Percentiles rank a stretch among this genome's conserved stretches.
phyloP scores from a whole-genome alignment of 1,140 invertebrate species.

The Drosophila baimaii region DNA sequence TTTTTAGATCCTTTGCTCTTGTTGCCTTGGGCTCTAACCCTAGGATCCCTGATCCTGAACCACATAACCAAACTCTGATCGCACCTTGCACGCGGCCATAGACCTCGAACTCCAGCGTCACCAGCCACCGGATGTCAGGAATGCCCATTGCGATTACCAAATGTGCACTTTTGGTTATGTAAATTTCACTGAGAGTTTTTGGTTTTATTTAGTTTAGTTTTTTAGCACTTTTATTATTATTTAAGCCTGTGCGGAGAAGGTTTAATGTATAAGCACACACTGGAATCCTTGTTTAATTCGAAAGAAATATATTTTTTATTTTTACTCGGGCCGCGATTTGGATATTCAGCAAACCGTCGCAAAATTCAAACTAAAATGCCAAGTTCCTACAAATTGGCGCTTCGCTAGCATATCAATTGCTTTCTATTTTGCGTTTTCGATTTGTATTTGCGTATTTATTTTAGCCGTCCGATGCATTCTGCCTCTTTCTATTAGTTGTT shows the following conservation, averaged over 20 bases:
- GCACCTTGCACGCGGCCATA: conserved; percentile 94
- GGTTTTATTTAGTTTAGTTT: conserved; percentile 25
- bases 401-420: conserved; percentile 74
- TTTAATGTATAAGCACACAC: neutral
- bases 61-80: neutral
- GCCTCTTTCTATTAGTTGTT: conserved; percentile 43
- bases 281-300: conserved; percentile 6
- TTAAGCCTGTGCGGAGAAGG: neutral
- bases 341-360: conserved; percentile 76
- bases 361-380: conserved; percentile 75
- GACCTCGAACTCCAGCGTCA: conserved; percentile 94
- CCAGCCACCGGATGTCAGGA: conserved; percentile 86
- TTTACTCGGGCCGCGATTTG: conserved; percentile 14
- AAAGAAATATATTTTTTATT: conserved; percentile 4
- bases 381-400: conserved; percentile 63
- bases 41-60: neutral
- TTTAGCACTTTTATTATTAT: neutral
- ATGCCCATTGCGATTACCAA: conserved; percentile 85
- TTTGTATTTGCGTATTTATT: conserved; percentile 78
- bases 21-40: neutral
- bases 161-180: conserved; percentile 28
- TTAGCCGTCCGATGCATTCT: conserved; percentile 54
- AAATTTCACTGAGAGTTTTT: conserved; percentile 6
- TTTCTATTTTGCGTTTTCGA: conserved; percentile 82
- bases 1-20: conserved; percentile 51